These are phyloP conservation scores for Phyllotreta striolata DNA, from an alignment of 2,888 invertebrate genomes.

Conservation along the genomic window DNA sequence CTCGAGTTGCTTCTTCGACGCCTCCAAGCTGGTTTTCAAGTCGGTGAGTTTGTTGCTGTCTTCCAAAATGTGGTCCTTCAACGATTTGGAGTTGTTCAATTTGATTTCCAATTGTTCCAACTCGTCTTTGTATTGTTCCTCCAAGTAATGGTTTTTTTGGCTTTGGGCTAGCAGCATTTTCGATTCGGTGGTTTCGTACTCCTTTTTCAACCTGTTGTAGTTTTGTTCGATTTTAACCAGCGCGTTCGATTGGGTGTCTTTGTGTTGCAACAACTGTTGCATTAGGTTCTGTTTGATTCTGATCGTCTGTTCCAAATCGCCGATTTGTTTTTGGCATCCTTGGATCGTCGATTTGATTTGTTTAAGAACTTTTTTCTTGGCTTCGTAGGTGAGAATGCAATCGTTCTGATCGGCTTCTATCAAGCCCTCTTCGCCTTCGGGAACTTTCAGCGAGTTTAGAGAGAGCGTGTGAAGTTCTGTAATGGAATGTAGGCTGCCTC, in stretches of 20 bases:
- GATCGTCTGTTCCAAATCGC: slow-evolving; percentile 74
- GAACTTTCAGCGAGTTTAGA: slow-evolving; percentile 45
- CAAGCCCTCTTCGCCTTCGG: slow-evolving; percentile 44
- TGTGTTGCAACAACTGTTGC: slow-evolving; percentile 70
- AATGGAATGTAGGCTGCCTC: slow-evolving; percentile 59
- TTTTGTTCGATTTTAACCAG: slow-evolving; percentile 71
- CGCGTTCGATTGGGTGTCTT: slow-evolving; percentile 66
- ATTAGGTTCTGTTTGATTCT: slow-evolving; percentile 76
- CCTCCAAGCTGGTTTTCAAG: slow-evolving; percentile 75
- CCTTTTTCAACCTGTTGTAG: slow-evolving; percentile 67
- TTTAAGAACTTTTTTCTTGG: slow-evolving; percentile 55
- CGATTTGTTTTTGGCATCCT: slow-evolving; percentile 65
- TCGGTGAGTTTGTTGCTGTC: slow-evolving; percentile 73
- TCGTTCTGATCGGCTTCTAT: slow-evolving; percentile 42
- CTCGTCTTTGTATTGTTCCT: slow-evolving; percentile 57
- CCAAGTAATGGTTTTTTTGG: slow-evolving; percentile 53
- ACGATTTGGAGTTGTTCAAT: slow-evolving; percentile 58
- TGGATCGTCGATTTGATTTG: slow-evolving; percentile 53
- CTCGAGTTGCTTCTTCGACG: slow-evolving; percentile 79
- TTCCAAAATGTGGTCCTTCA: slow-evolving; percentile 66
- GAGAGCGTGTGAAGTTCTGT: slow-evolving; percentile 52
- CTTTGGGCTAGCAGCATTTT: slow-evolving; percentile 65
- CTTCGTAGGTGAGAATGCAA: slow-evolving; percentile 47
- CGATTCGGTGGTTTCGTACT: slow-evolving; percentile 67
- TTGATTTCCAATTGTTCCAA: slow-evolving; percentile 60